phyloP scores from a whole-genome alignment of 2,797 vertebrate genomes.

The Pteropus rufus region DNA sequence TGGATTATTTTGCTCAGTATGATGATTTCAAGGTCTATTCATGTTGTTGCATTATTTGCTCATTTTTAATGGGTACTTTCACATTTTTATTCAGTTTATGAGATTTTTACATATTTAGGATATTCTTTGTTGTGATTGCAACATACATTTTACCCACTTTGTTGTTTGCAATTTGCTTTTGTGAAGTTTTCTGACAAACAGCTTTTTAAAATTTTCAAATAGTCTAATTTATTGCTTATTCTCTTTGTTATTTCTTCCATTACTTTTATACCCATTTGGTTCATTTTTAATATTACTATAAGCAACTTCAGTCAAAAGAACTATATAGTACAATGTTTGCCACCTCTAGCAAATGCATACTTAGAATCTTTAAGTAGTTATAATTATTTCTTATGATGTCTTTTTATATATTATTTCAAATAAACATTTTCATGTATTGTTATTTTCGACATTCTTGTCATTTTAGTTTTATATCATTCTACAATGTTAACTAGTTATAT shows the following conservation, averaged over 20 bases:
- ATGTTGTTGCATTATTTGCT: neutral
- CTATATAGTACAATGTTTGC: neutral
- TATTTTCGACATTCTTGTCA: neutral
- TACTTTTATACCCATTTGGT: conserved; percentile 14
- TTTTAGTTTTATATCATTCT: neutral
- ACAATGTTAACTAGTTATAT: neutral
- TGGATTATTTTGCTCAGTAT: too few species aligned
- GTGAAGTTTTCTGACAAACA: neutral
- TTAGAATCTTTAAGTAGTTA: neutral
- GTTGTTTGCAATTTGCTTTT: conserved; percentile 1
- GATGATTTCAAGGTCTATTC: too few species aligned
- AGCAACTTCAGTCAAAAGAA: neutral
- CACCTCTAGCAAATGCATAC: neutral
- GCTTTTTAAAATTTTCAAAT: conserved; percentile 22
- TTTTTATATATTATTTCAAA: neutral
- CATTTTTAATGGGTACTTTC: neutral
- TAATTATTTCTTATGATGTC: neutral
- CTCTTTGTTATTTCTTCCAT: neutral
- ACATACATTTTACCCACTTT: neutral
- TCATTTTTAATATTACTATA: neutral
- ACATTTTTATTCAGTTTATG: neutral
- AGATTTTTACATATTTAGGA: neutral
- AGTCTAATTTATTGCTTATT: neutral
- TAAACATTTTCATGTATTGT: neutral
- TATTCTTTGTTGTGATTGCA: neutral